A percentile compares a stretch with the other conserved stretches of the same genome.
These are phyloP conservation scores for Neotragus pygmaeus DNA, from an alignment of 2,113 vertebrate species.

Conservation along the genomic window DNA sequence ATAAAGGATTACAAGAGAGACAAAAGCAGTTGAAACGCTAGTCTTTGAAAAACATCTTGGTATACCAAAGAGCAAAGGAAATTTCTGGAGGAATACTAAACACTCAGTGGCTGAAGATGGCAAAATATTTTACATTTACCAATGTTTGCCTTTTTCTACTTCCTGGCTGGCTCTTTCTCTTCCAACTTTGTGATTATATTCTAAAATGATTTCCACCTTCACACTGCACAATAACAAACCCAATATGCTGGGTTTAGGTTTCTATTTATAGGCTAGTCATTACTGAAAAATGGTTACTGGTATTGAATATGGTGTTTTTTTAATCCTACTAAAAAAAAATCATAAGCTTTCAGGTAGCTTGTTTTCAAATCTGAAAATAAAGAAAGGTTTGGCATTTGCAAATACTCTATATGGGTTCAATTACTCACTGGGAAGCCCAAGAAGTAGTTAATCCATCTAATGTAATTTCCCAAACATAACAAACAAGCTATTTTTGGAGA, in stretches of 20 bases:
- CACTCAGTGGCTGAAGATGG: neutral
- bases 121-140: conserved; percentile 11
- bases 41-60: neutral
- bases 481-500: conserved; percentile 48
- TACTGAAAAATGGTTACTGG: neutral
- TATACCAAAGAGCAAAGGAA: neutral
- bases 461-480: conserved; percentile 57
- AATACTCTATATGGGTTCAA: conserved; percentile 35
- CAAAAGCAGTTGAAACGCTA: neutral
- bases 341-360: neutral
- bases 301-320: neutral
- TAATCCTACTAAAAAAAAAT: neutral
- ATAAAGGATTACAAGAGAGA: neutral
- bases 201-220: neutral
- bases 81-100: conserved; percentile 18
- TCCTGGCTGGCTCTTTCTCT: neutral
- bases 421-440: conserved; percentile 18
- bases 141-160: neutral
- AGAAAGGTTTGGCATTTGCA: conserved; percentile 13
- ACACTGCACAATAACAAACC: neutral
- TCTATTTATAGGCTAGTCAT: neutral
- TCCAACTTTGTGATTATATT: neutral
- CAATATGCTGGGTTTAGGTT: neutral
- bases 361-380: conserved; percentile 1
- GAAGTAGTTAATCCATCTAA: conserved; percentile 59